These are phyloP conservation scores for Hozukius guyotensis DNA, from an alignment of 2,797 vertebrate species.

Conservation along the genomic window DNA sequence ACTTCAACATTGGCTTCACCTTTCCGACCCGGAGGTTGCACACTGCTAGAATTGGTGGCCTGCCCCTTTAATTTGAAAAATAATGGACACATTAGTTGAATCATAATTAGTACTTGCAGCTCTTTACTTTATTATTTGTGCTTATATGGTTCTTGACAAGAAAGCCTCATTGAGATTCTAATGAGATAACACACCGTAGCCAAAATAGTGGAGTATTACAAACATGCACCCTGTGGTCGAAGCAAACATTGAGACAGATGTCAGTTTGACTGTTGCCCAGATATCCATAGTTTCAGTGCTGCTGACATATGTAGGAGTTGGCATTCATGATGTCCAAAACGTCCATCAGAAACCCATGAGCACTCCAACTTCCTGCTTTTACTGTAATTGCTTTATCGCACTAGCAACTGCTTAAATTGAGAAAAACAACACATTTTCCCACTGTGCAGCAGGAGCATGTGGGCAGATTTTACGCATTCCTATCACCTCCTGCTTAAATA, in stretches of 20 bases:
- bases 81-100: not conserved
- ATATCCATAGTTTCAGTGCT: conserved; percentile 34
- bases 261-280: conserved; percentile 47
- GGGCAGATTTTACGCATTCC: not conserved
- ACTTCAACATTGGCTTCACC: no score
- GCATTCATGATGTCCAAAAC: conserved; percentile 45
- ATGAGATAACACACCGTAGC: not conserved
- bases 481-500: not conserved
- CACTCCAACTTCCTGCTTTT: conserved; percentile 42
- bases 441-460: conserved; percentile 2
- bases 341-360: conserved; percentile 29
- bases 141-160: not conserved
- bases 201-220: conserved; percentile 16
- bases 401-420: not conserved
- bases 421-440: not conserved
- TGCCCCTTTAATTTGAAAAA: not conserved
- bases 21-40: not conserved
- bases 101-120: not conserved
- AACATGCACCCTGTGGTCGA: not conserved
- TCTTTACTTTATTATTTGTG: not conserved
- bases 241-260: conserved; percentile 54
- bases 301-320: conserved; percentile 41
- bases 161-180: not conserved
- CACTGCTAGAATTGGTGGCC: not conserved
- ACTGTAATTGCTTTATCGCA: conserved; percentile 32